phyloP scores from a whole-genome alignment of 2,888 invertebrate species.

The Octonoba sinensis region DNA sequence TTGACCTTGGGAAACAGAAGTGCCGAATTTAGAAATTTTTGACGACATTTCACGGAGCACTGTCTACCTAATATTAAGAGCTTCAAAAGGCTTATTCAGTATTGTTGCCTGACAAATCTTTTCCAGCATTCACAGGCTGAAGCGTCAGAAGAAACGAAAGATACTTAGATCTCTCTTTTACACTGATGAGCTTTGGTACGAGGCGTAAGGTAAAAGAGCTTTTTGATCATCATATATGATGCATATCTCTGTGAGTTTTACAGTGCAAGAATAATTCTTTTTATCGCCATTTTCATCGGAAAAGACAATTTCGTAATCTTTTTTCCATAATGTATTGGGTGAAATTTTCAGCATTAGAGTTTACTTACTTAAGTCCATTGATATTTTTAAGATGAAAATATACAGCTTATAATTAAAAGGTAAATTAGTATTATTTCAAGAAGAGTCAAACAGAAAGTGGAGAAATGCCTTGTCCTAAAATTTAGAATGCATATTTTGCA shows the following conservation, averaged over 20 bases:
- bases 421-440: conserved; percentile 1
- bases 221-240: conserved; percentile 58
- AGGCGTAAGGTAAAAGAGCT: conserved; percentile 48
- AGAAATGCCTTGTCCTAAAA: too few relatives aligned
- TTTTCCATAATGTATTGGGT: too few relatives aligned
- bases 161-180: conserved; percentile 7
- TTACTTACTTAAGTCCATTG: too few relatives aligned
- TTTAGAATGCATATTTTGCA: not conserved
- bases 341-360: too few relatives aligned
- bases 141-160: not conserved
- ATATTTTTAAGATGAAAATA: not conserved
- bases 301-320: too few relatives aligned
- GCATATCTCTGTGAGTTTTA: conserved; percentile 62
- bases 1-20: conserved; percentile 20
- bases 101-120: not conserved
- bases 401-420: not conserved
- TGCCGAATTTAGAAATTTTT: conserved; percentile 46
- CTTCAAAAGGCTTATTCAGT: not conserved
- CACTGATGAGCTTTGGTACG: conserved; percentile 44
- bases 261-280: conserved; percentile 19
- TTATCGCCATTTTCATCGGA: too few relatives aligned
- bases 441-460: not conserved
- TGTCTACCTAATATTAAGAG: not conserved
- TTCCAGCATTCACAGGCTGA: not conserved
- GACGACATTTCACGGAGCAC: conserved; percentile 7